A percentile compares a stretch with the other conserved stretches of the same genome.
Conservation (phyloP, 2,113 vertebrate species). For the Cranoglanis bouderius region DNA sequence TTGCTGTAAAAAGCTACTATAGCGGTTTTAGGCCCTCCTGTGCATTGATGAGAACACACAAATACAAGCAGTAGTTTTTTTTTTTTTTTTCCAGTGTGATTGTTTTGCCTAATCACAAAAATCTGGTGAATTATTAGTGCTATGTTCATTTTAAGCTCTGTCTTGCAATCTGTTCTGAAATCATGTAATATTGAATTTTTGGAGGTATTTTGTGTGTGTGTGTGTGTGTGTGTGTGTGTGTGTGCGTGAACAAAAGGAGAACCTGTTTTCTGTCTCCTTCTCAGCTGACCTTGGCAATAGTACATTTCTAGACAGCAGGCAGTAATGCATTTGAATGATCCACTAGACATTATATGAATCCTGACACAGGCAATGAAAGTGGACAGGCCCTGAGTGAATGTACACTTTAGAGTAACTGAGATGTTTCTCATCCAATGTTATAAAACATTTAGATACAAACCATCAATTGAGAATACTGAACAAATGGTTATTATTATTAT, state of each 20-base stretch:
- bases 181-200: neutral
- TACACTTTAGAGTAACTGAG: neutral
- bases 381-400: neutral
- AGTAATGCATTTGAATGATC: slow-evolving; percentile 18
- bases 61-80: neutral
- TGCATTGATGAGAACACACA: slow-evolving; percentile 22
- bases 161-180: neutral
- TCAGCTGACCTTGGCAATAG: neutral
- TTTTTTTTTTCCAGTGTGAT: neutral
- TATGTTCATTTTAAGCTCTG: slow-evolving; percentile 37
- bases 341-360: neutral
- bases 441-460: neutral
- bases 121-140: slow-evolving; percentile 11
- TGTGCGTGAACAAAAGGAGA: slow-evolving; percentile 11
- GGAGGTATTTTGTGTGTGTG: neutral
- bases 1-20: slow-evolving; percentile 52
- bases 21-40: slow-evolving; percentile 25
- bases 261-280: neutral
- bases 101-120: slow-evolving; percentile 9
- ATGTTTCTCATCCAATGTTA: neutral
- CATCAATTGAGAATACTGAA: neutral
- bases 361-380: neutral
- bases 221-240: slow-evolving; percentile 58
- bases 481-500: neutral
- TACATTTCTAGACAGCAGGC: neutral